Conservation (phyloP, 2,888 invertebrate genomes). For the Oxycera nigricornis region DNA sequence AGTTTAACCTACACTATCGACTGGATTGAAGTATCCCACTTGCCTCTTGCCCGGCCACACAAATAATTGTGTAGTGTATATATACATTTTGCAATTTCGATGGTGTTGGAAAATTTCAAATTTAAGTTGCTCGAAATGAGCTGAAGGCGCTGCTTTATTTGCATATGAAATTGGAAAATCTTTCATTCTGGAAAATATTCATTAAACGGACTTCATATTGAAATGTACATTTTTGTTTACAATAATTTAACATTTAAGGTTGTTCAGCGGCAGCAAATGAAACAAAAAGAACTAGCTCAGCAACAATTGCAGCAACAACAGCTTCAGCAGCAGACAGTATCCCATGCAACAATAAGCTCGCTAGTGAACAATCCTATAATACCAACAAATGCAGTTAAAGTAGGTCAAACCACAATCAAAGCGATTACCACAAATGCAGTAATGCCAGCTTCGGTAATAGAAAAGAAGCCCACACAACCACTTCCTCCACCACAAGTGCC, state of each 20-base stretch:
- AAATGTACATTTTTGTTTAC: no score
- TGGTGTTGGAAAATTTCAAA: no score
- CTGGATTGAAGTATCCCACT: no score
- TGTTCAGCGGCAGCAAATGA: slow-evolving; percentile 71
- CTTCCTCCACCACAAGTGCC: slow-evolving; percentile 7
- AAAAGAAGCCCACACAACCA: slow-evolving; percentile 53
- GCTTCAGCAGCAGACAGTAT: slow-evolving; percentile 55
- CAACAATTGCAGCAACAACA: slow-evolving; percentile 51
- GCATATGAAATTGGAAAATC: no score
- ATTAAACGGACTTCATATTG: no score
- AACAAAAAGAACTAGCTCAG: slow-evolving; percentile 67
- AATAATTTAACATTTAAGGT: slow-evolving; percentile 62
- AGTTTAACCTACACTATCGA: no score
- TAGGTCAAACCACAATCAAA: slow-evolving; percentile 61
- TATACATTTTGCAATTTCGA: no score
- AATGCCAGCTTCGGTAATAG: slow-evolving; percentile 52
- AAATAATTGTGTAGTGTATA: no score
- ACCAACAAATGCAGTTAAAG: slow-evolving; percentile 59
- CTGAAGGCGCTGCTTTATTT: no score
- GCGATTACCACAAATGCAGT: slow-evolving; percentile 52
- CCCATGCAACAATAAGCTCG: slow-evolving; percentile 58
- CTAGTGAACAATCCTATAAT: slow-evolving; percentile 60
- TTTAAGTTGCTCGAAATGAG: no score
- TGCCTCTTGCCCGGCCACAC: no score
- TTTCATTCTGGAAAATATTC: no score